Conservation (phyloP, 2,888 invertebrate genomes). For the Polietes domitor region DNA sequence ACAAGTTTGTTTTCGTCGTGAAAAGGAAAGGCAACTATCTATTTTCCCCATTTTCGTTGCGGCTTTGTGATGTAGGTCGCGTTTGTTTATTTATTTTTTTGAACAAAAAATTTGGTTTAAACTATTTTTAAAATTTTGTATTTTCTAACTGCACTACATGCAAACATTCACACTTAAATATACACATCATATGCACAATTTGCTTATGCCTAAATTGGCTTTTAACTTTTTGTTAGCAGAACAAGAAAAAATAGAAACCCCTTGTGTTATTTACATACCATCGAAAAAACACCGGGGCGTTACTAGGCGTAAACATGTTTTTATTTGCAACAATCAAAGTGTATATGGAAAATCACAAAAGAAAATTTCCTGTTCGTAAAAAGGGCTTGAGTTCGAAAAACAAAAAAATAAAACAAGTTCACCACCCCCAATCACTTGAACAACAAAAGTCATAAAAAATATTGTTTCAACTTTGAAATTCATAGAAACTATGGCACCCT, state of each 20-base stretch:
- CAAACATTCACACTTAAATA: neutral
- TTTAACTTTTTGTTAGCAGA: neutral
- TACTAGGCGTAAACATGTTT: slow-evolving; percentile 66
- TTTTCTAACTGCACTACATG: neutral
- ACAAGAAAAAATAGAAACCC: neutral
- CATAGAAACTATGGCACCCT: slow-evolving; percentile 1
- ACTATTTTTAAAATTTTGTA: slow-evolving; percentile 14
- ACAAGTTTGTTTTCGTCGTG: neutral
- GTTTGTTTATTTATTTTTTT: slow-evolving; percentile 31
- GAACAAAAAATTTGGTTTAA: neutral
- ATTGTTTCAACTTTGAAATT: slow-evolving; percentile 20
- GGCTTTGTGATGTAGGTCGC: slow-evolving; percentile 49
- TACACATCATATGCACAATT: neutral
- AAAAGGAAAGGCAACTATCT: slow-evolving; percentile 18
- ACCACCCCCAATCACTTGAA: slow-evolving; percentile 41
- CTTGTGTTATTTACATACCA: neutral
- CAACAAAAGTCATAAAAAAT: slow-evolving; percentile 25
- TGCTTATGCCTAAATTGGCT: neutral
- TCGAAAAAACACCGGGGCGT: slow-evolving; percentile 65
- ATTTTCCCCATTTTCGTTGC: neutral
- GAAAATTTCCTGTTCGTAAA: slow-evolving; percentile 24
- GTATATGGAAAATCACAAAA: slow-evolving; percentile 46
- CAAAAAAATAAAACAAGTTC: too few relatives aligned
- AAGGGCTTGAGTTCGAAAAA: slow-evolving; percentile 13
- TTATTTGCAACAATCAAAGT: slow-evolving; percentile 63